Evolutionary conservation across 2,113 vertebrate genomes (phyloP), one percentile per base, ranked within the genome.

Genomic region (Tachycineta bicolor): DNA sequence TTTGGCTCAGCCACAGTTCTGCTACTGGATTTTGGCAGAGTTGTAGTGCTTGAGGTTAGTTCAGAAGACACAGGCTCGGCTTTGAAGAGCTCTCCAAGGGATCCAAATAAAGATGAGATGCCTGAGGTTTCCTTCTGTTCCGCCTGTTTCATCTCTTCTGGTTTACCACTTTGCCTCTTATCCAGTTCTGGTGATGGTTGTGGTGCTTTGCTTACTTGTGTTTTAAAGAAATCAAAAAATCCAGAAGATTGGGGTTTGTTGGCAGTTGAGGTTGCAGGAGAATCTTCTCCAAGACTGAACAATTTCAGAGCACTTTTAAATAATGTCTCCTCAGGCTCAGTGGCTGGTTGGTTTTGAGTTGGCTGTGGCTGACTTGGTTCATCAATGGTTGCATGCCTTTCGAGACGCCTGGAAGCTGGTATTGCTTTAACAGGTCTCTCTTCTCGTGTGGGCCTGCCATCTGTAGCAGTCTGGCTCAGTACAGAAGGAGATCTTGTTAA

Each of bases 141-240:
- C 22, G 94, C 93, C 80, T 89, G 74, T 81, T 79, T 87, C 75
- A 95, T 90, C 49, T 97, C 98, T 89, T 95, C 96, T 77, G 93
- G 94, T 96, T 97, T 98, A 60, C 70, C 14, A 69, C 29, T 52
- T 49, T 34, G 83, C 46, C 86, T 95, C 68, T 97, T 94, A 83
- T 96, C 91, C 59, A 90, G 19, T 70, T 96, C 95, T 49, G 96
- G 86, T 14, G 96, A 49, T 44, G 97, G 96, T 22, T 92, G 87
- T 14, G 94, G 88, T 56, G 89, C 84, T 96, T 98, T 98, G 77
- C 96, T 96, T 49, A 98, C 97, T 83, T 99, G 98, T 12, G 97
- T 98, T 97, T 98, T 99, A 46, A 99, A 98, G 95, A 99, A 98
- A 83, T 97, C 98, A 92, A 99, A 98, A 92, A 99, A 98, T 43